Conservation (phyloP, 2,797 vertebrate species). For the Acrossocheilus wenchowensis region DNA sequence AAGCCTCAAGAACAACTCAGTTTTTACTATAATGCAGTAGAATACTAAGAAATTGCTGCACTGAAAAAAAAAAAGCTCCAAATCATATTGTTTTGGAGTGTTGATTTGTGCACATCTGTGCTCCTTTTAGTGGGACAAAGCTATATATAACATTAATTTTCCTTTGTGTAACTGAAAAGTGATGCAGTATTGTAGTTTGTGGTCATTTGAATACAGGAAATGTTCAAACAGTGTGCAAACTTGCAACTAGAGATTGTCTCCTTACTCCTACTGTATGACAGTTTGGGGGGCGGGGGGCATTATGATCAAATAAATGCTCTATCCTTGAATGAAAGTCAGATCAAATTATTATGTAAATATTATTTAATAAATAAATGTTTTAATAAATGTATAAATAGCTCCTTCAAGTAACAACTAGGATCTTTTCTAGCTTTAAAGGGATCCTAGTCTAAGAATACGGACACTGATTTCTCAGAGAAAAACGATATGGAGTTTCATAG, state of each 20-base stretch:
- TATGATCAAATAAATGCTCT: neutral
- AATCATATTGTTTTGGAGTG: neutral
- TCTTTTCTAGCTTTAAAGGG: neutral
- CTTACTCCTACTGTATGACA: no score
- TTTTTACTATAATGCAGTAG: conserved; percentile 40
- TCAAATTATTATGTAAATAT: neutral
- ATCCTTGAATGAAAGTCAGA: neutral
- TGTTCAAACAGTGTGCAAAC: neutral
- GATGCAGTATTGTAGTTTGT: neutral
- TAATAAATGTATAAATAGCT: neutral
- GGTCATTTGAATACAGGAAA: neutral
- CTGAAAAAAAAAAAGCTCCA: neutral
- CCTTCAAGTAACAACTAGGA: neutral
- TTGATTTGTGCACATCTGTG: neutral
- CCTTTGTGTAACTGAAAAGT: neutral
- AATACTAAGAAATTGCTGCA: neutral
- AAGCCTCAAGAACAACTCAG: conserved; percentile 54
- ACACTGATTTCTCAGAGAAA: conserved; percentile 17
- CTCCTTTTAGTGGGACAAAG: neutral
- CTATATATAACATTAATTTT: neutral
- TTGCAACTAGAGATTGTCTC: neutral
- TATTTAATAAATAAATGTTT: neutral
- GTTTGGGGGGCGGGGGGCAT: neutral
- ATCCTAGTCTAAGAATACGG: neutral
- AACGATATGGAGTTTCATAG: conserved; percentile 25